Evolutionary conservation across 1,140 invertebrate genomes (phyloP), one percentile per base, ranked within the genome.

Genomic region (Drosophila lacteicornis): DNA sequence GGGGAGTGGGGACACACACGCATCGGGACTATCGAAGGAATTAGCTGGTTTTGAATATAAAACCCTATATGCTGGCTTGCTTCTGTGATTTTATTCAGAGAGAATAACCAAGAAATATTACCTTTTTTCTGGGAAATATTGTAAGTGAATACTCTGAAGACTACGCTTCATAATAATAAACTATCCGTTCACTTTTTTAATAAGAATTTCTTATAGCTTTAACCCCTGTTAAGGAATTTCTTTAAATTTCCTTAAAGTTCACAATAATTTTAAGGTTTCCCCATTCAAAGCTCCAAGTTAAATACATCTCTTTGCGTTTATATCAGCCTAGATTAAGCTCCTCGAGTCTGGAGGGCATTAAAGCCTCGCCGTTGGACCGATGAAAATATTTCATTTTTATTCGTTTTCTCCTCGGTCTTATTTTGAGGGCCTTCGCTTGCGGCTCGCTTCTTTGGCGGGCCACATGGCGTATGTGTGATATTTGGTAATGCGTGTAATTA

Each of bases 401-500:
- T 59, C 46, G 6, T 22, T 30, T 6, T 30, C 27, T 22, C 1
- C n/a, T 42, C 11, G 25, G 13, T 36, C 47, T 13, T 47, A 30
- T 49, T 57, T 22, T 63, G 17, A 47, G 33, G 58, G 43, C 63
- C 63, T 40, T 68, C 1, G 42, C 33, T 43, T 40, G 42, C 22
- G 36, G 51, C 66, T 45, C 42, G 45, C 38, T 15, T 15, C 33
- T 59, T 47, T 43, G 19, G 36, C 45, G 50, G 47, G 46, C 70
- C 83, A 79, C 82, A 70, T 68, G 82, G 79, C 82, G 82, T 87
- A 82, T 86, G 83, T 86, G 84, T 83, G 76, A 86, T 86, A 86
- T 83, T 86, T 87, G 82, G 79, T 82, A 86, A 86, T 88, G 80
- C 80, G 75, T 83, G 76, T 86, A 86, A 86, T 86, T 86, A 86